Evolutionary conservation across 1,140 invertebrate species (phyloP), one percentile per base, ranked within the genome.

Genomic region (Drosophila insularis): DNA sequence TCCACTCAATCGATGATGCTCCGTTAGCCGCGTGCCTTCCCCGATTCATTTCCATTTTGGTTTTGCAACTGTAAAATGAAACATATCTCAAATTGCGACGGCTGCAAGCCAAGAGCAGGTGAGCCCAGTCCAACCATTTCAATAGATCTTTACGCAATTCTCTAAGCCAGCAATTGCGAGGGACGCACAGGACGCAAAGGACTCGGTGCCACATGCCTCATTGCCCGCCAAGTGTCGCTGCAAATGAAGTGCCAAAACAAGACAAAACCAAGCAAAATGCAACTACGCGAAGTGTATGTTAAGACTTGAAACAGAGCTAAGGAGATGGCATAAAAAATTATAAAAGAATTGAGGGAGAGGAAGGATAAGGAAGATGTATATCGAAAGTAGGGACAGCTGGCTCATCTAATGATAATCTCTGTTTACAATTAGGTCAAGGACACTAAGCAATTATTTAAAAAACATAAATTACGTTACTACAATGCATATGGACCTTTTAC

Each of bases 61-160:
- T 27, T 27, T 53, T 62, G 59, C 59, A 81, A 85, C 81, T 78
- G 81, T 87, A 82, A 82, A 76, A 71, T 73, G 58, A 75, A 79
- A 78, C 55, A 58, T 55, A 54, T 65, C 78, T 87, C 78, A 63
- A 86, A 81, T 86, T 86, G 74, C 81, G 62, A 59, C 71, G 68
- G 81, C 68, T 75, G 78, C 81, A 85, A 62, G 81, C 72, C 66
- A 68, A 63, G 46, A 65, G 27, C 58, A 61, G 60, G 39, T 61
- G 43, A 56, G 54, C 81, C 78, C 82, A 75, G 81, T 78, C 78
- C 40, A 10, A 13, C 74, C 35, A 5, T 10, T 3, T 35, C 46
- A 63, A 67, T 72, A 68, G 37, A 8, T 40, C 31, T 32, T 58
- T 58, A 37, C 43, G 60, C 60, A 65, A 53, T 39, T 40, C 23